A percentile compares a stretch with the other conserved stretches of the same genome.
phyloP scores from a whole-genome alignment of 2,797 vertebrate species.

The Chloroceryle inda region DNA sequence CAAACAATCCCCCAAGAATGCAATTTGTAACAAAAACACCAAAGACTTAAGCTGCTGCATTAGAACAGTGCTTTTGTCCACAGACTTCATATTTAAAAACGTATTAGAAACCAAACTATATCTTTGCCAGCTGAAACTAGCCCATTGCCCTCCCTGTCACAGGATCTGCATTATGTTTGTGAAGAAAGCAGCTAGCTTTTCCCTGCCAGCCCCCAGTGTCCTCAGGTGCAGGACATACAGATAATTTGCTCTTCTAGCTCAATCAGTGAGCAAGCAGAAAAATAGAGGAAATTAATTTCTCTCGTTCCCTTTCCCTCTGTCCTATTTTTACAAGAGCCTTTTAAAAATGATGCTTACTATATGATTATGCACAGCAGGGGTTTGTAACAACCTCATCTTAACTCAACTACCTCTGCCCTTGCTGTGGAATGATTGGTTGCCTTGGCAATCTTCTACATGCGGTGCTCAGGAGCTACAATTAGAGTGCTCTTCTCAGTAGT shows the following conservation, averaged over 20 bases:
- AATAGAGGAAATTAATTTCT: constrained; percentile 81
- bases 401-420: constrained; percentile 71
- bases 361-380: constrained; percentile 75
- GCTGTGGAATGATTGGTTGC: constrained; percentile 75
- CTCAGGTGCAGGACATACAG: constrained; percentile 75
- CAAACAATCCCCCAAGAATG: background rate
- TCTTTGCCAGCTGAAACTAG: background rate
- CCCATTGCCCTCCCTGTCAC: background rate
- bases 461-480: constrained; percentile 74
- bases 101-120: background rate
- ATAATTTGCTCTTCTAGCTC: constrained; percentile 64
- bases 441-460: constrained; percentile 74
- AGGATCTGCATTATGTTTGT: background rate
- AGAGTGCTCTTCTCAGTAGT: constrained; percentile 75
- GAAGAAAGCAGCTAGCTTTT: background rate
- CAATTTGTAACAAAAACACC: background rate
- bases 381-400: constrained; percentile 73
- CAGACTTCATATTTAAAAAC: background rate
- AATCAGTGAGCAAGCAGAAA: constrained; percentile 73
- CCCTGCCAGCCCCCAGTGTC: constrained; percentile 5
- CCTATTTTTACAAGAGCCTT: constrained; percentile 80
- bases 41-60: background rate
- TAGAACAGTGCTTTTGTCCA: background rate
- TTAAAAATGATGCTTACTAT: constrained; percentile 78
- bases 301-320: constrained; percentile 16